phyloP scores from a whole-genome alignment of 2,888 invertebrate genomes.

The Matsumyia berberina region DNA sequence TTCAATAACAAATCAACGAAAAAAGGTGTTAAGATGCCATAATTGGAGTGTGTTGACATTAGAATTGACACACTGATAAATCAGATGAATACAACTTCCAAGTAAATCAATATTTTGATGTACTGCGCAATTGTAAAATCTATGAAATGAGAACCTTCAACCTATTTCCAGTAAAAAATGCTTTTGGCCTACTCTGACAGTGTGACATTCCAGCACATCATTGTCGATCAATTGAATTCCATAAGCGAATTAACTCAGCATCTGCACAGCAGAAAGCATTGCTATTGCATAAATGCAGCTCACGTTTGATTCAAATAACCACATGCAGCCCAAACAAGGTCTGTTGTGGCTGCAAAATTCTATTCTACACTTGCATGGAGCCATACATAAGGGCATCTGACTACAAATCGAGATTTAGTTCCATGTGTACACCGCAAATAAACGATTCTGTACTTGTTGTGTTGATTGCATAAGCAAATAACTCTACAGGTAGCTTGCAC shows the following conservation, averaged over 20 bases:
- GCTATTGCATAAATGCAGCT: conserved; percentile 39
- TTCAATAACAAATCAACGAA: no score
- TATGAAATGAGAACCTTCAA: no score
- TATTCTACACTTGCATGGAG: not conserved
- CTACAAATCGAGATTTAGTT: not conserved
- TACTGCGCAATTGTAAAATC: no score
- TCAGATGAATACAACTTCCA: no score
- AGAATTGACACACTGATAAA: no score
- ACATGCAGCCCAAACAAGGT: conserved; percentile 10
- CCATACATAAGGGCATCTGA: not conserved
- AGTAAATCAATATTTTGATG: no score
- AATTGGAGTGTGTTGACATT: no score
- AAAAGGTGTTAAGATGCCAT: no score
- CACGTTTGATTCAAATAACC: conserved; percentile 21
- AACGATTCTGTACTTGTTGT: no score
- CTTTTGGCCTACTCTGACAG: conserved; percentile 2
- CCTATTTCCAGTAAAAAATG: no score
- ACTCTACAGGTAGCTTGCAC: conserved; percentile 16
- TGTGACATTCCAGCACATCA: conserved; percentile 9
- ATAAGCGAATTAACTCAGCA: conserved; percentile 25
- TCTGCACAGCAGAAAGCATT: conserved; percentile 8
- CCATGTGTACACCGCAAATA: no score
- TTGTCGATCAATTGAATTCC: conserved; percentile 13
- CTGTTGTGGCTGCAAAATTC: conserved; percentile 28
- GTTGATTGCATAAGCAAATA: conserved; percentile 12